Base-by-base conservation (phyloP, 2,888 invertebrate genomes). In the Aethes cnicana region DNA sequence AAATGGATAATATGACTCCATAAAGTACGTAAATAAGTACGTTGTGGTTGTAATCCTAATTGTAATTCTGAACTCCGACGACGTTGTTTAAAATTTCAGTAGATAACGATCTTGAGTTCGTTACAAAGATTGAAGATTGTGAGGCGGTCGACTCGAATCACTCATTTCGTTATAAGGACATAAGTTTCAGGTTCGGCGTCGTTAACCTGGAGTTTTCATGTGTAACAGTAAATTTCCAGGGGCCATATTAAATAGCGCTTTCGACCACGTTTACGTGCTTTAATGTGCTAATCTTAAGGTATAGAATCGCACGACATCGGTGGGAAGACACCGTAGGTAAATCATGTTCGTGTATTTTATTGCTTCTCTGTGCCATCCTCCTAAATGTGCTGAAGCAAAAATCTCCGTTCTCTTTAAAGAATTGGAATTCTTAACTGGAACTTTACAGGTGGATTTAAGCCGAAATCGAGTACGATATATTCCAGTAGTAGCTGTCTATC, bases 121-220 rank as follows among this genome's bases (percentile, higher is more conserved):
- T 32, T 32, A 20, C 28, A 21, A 21, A 16, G 23, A 20, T 7
- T 21, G 32, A 47, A 28, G 26, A 26, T 28, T 35, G 25, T 46
- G 4, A 37, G 12, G 20, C 16, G 21, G 30, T 37, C 30, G n/a
- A 18, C 12, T 28, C 28, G 37, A 37, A 28, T 25, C 21, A 26
- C 33, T 48, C 32, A 48, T 41, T 41, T 41, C 48, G 11, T 43
- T 48, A 47, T 26, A 35, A 33, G 26, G 21, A 49, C 70, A 68
- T 65, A 77, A 79, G 68, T 76, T 79, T 71, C 68, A 72, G 72
- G 68, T 77, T 77, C 35, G 72, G 66, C 74, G 76, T 81, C 77
- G 77, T 81, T 79, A 80, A 72, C 72, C 72, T 63, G 62, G 52
- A 60, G 63, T 66, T 69, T 62, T 69, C 69, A 63, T 62, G 65